Evolutionary conservation across 1,140 invertebrate genomes (phyloP).

Genomic region (Camponotus vicinus): DNA sequence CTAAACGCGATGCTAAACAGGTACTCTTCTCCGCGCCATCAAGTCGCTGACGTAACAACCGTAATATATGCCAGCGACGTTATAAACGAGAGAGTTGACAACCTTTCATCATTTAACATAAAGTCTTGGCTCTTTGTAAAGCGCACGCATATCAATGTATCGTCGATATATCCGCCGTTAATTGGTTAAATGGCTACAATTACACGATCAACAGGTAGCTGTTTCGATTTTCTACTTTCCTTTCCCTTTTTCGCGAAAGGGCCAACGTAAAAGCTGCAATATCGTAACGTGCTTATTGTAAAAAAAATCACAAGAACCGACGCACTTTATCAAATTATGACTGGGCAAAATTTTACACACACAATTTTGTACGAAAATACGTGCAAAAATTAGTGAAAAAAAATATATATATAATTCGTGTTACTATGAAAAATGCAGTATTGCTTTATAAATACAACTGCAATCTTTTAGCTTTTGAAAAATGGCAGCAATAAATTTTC

Average conservation of each 20-base stretch:
- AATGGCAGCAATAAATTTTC: not conserved
- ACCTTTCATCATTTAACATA: slow-evolving; percentile 21
- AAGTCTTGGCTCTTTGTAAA: slow-evolving; percentile 44
- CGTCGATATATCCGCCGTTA: slow-evolving; percentile 44
- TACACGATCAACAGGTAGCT: slow-evolving; percentile 61
- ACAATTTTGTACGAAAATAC: not conserved
- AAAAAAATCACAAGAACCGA: slow-evolving; percentile 11
- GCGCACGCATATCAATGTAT: not conserved
- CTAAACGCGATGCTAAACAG: slow-evolving; percentile 79
- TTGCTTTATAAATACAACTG: not conserved
- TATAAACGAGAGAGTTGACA: slow-evolving; percentile 28
- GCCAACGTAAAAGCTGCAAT: slow-evolving; percentile 28
- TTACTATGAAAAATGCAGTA: not conserved
- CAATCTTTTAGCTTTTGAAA: not conserved
- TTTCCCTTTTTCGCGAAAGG: slow-evolving; percentile 46
- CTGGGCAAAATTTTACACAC: too few species aligned
- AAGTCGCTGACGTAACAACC: slow-evolving; percentile 7
- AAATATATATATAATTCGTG: slow-evolving; percentile 2
- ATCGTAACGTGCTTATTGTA: not conserved
- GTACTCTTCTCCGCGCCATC: slow-evolving; percentile 54
- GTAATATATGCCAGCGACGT: slow-evolving; percentile 34
- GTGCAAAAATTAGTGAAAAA: not conserved
- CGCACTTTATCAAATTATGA: not conserved
- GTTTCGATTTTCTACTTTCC: slow-evolving; percentile 60
- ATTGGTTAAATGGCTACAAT: slow-evolving; percentile 61